Evolutionary conservation across 1,140 invertebrate species (phyloP), one percentile per base, ranked within the genome.

Genomic region (Zophobas morio): DNA sequence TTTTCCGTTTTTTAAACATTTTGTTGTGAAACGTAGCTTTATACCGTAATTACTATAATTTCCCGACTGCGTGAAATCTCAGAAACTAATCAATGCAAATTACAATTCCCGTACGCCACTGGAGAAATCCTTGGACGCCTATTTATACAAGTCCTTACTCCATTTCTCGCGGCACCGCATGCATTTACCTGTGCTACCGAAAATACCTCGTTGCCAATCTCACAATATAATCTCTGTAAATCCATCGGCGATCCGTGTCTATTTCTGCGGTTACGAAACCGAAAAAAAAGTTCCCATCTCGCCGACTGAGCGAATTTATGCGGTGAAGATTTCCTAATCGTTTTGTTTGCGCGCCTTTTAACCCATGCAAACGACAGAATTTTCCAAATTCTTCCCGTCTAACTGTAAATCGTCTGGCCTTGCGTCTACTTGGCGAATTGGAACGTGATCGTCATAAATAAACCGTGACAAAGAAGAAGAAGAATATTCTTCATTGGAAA

Each of bases 371-470:
- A 80, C 66, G 73, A 42, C 40, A 70, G 72, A 80, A 80, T 80
- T 79, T 78, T 75, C 74, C 39, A 75, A 76, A 80, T 80, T 71
- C 79, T 73, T 70, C 51, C 6, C 70, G 42, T 36, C 53, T 80
- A 80, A 80, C 79, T 80, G 79, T 80, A 78, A 74, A 77, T 60
- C 75, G 79, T 80, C 79, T 80, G 79, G 79, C 79, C 79, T 80
- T 80, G 76, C 76, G 79, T 80, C 79, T 80, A 80, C 75, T 78
- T 80, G 49, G 54, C 76, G 76, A 80, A 80, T 73, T 76, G 70
- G 77, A 74, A 78, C 75, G 79, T 74, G 74, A 75, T 73, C 75
- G 34, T 74, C 77, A 80, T 80, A 78, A 71, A 80, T 80, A 74
- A 80, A 76, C 73, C 79, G 76, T 78, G 79, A 80, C n/a, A 39